Percentiles rank a stretch among this genome's conserved stretches.
phyloP scores from a whole-genome alignment of 2,113 vertebrate species.

The Pseudois nayaur region DNA sequence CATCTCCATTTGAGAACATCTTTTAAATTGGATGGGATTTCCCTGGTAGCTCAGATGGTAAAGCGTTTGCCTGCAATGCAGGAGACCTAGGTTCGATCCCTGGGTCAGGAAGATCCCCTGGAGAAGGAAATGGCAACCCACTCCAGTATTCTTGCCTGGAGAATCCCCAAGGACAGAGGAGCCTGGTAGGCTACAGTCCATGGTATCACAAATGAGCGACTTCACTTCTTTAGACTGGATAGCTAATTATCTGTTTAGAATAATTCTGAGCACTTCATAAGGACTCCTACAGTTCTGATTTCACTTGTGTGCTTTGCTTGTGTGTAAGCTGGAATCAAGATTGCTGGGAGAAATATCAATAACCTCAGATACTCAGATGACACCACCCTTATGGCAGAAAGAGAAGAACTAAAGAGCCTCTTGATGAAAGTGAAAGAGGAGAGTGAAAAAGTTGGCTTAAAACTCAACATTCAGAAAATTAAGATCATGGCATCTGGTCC shows the following conservation, averaged over 20 bases:
- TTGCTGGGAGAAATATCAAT: neutral
- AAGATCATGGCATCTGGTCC: neutral
- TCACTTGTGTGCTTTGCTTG: neutral
- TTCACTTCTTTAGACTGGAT: conserved; percentile 42
- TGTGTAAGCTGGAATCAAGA: neutral
- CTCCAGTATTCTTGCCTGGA: too few species aligned
- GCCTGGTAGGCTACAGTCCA: too few species aligned
- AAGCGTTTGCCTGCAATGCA: too few species aligned
- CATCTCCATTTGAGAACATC: conserved; percentile 37
- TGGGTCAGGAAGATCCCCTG: too few species aligned
- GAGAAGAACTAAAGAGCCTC: neutral
- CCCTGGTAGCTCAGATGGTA: too few species aligned
- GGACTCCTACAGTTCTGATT: neutral
- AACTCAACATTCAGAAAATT: neutral
- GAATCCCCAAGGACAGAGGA: too few species aligned
- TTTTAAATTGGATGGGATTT: conserved; percentile 45
- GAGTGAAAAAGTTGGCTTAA: neutral
- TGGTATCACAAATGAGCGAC: too few species aligned
- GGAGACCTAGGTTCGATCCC: too few species aligned
- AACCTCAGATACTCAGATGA: neutral
- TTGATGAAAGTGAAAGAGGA: neutral
- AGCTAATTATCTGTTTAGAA: conserved; percentile 63
- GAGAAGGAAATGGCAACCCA: too few species aligned
- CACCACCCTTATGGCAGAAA: neutral
- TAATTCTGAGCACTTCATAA: conserved; percentile 22